Evolutionary conservation across 2,113 vertebrate genomes (phyloP).

Genomic region (Bagarius yarrelli): DNA sequence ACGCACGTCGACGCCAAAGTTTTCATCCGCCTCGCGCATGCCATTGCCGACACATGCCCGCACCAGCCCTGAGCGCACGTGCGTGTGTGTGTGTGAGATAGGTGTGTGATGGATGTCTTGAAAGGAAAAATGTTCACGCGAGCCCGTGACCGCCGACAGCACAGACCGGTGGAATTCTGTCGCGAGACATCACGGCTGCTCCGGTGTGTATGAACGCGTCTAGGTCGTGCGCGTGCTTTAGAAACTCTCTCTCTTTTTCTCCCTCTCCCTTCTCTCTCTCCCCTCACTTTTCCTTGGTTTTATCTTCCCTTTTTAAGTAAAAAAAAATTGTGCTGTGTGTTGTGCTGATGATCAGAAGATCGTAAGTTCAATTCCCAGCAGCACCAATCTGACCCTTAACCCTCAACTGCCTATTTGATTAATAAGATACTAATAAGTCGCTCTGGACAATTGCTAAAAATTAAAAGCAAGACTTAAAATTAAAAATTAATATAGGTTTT

Average conservation of each 20-base stretch:
- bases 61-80: not conserved
- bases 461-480: no score
- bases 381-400: no score
- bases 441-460: no score
- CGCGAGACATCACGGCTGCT: not conserved
- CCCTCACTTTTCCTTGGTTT: not conserved
- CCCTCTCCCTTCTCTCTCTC: not conserved
- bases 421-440: no score
- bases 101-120: not conserved
- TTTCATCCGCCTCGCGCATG: conserved; percentile 97
- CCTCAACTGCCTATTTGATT: no score
- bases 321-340: no score
- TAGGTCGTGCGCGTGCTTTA: not conserved
- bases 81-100: not conserved
- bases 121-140: not conserved
- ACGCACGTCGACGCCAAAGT: conserved; percentile 99
- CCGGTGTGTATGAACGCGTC: not conserved
- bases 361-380: no score
- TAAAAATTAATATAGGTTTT: no score
- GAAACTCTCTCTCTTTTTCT: conserved; percentile 19
- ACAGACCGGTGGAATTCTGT: not conserved
- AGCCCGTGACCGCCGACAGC: not conserved
- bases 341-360: no score
- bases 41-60: conserved; percentile 84
- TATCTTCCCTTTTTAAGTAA: no score